A percentile compares a stretch with the other conserved stretches of the same genome.
Evolutionary conservation across 2,888 invertebrate genomes (phyloP).

Genomic region (Eutolmus rufibarbis): DNA sequence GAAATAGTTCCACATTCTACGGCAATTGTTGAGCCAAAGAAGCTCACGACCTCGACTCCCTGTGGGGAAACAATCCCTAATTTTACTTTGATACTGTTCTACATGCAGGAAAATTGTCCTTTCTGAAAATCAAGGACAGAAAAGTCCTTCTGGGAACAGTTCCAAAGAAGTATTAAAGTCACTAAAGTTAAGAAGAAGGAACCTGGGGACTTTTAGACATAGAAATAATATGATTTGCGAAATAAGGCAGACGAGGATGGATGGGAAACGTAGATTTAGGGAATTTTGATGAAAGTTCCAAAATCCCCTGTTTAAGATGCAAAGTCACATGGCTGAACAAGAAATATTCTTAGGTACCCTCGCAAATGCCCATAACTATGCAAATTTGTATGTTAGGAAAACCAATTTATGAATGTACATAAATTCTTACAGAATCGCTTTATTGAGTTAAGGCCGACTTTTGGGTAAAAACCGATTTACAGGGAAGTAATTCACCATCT

Average conservation of each 20-base stretch:
- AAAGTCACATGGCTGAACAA: neutral
- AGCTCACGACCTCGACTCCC: neutral
- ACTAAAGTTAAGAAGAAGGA: neutral
- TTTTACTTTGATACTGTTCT: neutral
- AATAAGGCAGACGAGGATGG: neutral
- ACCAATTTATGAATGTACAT: neutral
- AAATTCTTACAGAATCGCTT: neutral
- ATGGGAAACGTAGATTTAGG: neutral
- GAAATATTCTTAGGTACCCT: neutral
- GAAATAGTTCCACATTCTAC: neutral
- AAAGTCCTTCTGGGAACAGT: neutral
- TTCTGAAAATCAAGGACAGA: neutral
- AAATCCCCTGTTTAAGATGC: neutral
- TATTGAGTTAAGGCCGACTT: neutral
- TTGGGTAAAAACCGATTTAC: neutral
- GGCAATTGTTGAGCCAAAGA: neutral
- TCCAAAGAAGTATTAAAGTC: neutral
- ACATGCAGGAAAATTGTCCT: neutral
- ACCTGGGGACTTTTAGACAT: neutral
- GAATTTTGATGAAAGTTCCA: neutral
- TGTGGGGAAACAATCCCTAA: neutral
- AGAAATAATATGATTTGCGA: neutral
- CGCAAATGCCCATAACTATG: neutral
- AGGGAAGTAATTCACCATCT: neutral
- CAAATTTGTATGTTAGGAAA: neutral